Evolutionary conservation across 2,113 vertebrate genomes (phyloP).

Genomic region (Ictalurus punctatus): DNA sequence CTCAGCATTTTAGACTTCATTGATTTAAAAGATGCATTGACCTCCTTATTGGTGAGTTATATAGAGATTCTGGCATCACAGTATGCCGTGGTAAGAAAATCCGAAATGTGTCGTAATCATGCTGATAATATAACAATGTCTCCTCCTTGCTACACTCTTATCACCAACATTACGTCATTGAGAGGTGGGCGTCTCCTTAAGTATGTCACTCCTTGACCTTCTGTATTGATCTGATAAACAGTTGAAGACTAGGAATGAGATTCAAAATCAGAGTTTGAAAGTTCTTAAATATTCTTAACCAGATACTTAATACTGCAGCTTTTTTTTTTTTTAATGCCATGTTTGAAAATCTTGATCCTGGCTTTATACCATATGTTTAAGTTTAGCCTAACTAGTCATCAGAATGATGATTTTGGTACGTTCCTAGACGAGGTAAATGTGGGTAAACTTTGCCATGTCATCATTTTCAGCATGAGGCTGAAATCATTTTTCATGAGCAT

Average conservation of each 20-base stretch:
- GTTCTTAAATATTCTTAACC: too few species aligned
- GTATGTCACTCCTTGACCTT: not conserved
- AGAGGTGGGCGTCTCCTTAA: not conserved
- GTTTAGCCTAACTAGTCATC: not conserved
- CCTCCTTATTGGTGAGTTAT: too few species aligned
- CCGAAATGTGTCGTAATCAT: not conserved
- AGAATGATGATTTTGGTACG: not conserved
- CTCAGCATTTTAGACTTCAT: not conserved
- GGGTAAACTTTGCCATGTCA: slow-evolving; percentile 19
- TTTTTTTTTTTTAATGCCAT: not conserved
- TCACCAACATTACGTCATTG: not conserved
- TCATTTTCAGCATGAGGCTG: not conserved
- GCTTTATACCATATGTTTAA: not conserved
- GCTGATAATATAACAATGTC: not conserved
- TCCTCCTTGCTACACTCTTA: not conserved
- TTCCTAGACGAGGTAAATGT: not conserved
- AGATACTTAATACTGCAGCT: not conserved
- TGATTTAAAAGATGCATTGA: too few species aligned
- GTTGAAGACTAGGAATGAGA: not conserved
- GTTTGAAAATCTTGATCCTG: not conserved
- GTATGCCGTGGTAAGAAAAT: not conserved
- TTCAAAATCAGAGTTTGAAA: not conserved
- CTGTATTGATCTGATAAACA: not conserved
- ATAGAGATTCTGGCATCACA: not conserved
- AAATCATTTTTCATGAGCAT: not conserved